Conservation (phyloP, 2,113 vertebrate genomes). For the Lathamus discolor region DNA sequence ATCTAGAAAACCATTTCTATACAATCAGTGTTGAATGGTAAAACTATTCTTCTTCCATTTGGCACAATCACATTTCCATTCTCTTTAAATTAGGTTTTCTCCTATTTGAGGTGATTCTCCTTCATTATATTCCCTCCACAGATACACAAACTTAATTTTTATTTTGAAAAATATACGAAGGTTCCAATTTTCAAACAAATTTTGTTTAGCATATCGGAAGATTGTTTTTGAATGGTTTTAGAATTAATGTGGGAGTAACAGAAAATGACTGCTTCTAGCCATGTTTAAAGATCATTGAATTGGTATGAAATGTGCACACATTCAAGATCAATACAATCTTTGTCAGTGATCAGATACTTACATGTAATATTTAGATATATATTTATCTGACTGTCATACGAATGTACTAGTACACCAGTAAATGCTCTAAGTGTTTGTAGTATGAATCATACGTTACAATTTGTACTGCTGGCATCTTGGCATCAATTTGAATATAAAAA, state of each 20-base stretch:
- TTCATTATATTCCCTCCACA: background rate
- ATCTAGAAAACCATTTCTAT: background rate
- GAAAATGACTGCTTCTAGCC: background rate
- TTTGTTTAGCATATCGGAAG: background rate
- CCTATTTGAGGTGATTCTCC: background rate
- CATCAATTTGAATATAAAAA: background rate
- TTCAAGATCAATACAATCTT: background rate
- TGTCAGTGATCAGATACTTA: background rate
- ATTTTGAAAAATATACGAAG: background rate
- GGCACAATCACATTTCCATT: background rate
- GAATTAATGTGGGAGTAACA: background rate
- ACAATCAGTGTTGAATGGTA: background rate
- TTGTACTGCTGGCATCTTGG: conserved; percentile 31
- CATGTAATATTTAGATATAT: background rate
- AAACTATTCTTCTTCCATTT: background rate
- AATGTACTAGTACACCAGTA: background rate
- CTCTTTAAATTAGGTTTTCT: background rate
- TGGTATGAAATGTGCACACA: background rate
- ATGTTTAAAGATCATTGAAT: background rate
- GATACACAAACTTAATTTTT: background rate
- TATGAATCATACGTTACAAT: conserved; percentile 30
- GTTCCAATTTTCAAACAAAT: background rate
- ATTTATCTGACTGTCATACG: background rate
- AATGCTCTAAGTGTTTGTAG: background rate
- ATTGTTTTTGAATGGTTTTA: background rate